A percentile compares a stretch with the other conserved stretches of the same genome.
Evolutionary conservation across 2,113 vertebrate genomes (phyloP).

Genomic region (Gyps fulvus): DNA sequence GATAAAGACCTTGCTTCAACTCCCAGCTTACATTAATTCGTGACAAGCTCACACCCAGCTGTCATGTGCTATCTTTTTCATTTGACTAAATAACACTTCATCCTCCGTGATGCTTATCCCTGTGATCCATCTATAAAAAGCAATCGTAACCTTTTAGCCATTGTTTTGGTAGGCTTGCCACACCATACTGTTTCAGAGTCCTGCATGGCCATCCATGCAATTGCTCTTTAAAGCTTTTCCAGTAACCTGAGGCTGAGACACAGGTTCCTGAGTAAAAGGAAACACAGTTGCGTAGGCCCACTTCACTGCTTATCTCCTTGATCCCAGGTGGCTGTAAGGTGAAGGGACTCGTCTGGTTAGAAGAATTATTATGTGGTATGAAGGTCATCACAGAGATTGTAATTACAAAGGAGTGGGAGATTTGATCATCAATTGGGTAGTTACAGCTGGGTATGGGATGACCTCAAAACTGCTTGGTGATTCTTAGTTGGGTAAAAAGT

Average conservation of each 20-base stretch:
- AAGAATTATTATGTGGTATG: neutral
- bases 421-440: neutral
- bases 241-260: neutral
- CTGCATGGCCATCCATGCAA: neutral
- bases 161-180: neutral
- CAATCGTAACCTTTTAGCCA: neutral
- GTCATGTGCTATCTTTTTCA: neutral
- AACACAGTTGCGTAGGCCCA: neutral
- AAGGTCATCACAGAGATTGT: neutral
- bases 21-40: neutral
- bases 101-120: neutral
- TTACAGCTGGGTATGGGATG: neutral
- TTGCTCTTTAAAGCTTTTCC: neutral
- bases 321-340: neutral
- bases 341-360: neutral
- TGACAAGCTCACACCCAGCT: neutral
- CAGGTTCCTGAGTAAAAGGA: neutral
- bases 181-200: neutral
- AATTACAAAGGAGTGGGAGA: neutral
- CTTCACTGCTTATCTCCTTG: neutral
- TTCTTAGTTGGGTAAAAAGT: neutral
- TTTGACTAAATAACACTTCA: neutral
- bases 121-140: neutral
- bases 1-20: neutral
- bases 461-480: neutral